These are phyloP conservation scores for Guaruba guarouba DNA, from an alignment of 2,113 vertebrate species.

Conservation along the genomic window DNA sequence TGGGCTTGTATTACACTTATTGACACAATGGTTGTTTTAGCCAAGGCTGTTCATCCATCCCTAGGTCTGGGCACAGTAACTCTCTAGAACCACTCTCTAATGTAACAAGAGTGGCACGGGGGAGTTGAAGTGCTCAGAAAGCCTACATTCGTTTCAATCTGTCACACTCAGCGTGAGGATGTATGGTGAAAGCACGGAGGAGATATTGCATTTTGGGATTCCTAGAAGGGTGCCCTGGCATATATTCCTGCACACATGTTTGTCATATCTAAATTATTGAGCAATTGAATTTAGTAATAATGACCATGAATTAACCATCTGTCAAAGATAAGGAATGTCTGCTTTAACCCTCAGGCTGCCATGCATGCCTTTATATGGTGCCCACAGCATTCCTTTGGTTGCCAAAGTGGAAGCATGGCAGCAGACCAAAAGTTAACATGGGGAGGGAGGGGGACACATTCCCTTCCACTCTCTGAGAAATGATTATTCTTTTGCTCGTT, in stretches of 20 bases:
- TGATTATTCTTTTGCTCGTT: background rate
- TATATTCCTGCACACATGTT: conserved; percentile 39
- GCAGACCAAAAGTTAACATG: background rate
- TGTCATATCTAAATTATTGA: conserved; percentile 54
- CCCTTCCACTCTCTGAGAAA: background rate
- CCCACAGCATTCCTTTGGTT: conserved; percentile 27
- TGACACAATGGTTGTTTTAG: background rate
- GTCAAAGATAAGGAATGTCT: conserved; percentile 49
- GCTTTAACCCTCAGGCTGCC: conserved; percentile 29
- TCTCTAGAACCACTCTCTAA: background rate
- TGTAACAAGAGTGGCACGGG: background rate
- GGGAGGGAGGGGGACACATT: background rate
- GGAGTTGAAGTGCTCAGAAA: background rate
- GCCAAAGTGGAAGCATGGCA: background rate
- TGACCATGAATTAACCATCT: conserved; percentile 56
- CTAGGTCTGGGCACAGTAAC: background rate
- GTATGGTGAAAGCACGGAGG: background rate
- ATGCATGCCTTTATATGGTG: conserved; percentile 9
- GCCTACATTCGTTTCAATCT: background rate
- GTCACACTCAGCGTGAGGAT: background rate
- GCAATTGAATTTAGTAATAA: conserved; percentile 59
- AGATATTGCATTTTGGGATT: background rate
- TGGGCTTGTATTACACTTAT: background rate
- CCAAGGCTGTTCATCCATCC: background rate
- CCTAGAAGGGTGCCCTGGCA: conserved; percentile 40